Conservation (phyloP, 2,888 invertebrate genomes). For the Agrochola litura region DNA sequence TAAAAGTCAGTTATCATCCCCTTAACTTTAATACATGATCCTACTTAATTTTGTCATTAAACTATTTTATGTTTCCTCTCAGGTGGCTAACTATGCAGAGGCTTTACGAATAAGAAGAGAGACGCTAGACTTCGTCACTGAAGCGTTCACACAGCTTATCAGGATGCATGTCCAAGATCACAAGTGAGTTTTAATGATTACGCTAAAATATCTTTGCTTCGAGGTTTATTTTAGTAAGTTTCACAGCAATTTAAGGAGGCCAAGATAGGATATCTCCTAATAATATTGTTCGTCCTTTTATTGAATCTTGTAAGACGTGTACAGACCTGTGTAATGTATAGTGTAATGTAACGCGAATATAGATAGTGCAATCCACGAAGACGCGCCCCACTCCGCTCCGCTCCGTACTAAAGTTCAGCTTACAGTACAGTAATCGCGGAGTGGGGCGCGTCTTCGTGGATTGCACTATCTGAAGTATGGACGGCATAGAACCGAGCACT, state of each 20-base stretch:
- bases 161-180: conserved; percentile 95
- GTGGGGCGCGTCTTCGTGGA: too few species aligned
- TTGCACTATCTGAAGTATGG: too few species aligned
- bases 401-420: too few species aligned
- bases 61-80: not conserved
- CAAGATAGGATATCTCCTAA: not conserved
- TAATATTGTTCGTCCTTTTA: not conserved
- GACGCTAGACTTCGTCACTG: conserved; percentile 96
- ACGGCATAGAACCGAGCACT: too few species aligned
- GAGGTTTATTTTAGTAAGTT: not conserved
- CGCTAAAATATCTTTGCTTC: not conserved
- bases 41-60: not conserved
- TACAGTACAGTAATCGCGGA: too few species aligned
- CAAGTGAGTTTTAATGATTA: conserved; percentile 79
- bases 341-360: too few species aligned
- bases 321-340: too few species aligned
- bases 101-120: conserved; percentile 96
- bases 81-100: conserved; percentile 92
- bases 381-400: too few species aligned
- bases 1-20: too few species aligned
- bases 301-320: not conserved
- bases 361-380: too few species aligned
- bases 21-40: too few species aligned
- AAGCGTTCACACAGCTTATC: conserved; percentile 96
- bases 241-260: not conserved